Evolutionary conservation across 92 coral and sea anemone species (phyloP).

Genomic region (Palythoa heliodiscus): DNA sequence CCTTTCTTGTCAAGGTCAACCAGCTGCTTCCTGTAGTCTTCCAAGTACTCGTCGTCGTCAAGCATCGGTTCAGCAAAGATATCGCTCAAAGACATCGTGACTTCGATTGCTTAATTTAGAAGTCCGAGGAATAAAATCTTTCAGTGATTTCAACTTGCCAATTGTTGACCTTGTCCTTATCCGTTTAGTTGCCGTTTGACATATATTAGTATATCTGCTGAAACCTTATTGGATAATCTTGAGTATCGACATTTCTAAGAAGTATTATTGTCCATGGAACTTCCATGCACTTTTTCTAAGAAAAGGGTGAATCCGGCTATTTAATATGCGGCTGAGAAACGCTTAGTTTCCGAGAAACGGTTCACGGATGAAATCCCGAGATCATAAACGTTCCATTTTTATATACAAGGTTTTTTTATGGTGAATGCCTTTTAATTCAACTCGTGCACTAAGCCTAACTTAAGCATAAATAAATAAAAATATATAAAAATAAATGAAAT

Average conservation of each 20-base stretch:
- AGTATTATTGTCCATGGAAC: not conserved
- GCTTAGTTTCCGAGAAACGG: too few species aligned
- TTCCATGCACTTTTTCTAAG: not conserved
- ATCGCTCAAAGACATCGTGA: not conserved
- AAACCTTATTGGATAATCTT: not conserved
- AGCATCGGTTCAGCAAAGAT: conserved; percentile 62
- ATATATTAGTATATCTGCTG: not conserved
- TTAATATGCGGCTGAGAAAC: too few species aligned
- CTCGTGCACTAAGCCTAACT: too few species aligned
- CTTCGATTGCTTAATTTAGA: not conserved
- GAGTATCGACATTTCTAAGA: not conserved
- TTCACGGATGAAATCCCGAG: too few species aligned
- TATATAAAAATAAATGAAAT: too few species aligned
- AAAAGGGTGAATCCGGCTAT: not conserved
- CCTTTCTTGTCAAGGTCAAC: conserved; percentile 6
- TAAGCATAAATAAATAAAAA: too few species aligned
- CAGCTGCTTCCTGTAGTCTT: conserved; percentile 42
- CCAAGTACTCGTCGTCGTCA: conserved; percentile 38
- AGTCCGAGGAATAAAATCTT: too few species aligned
- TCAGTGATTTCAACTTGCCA: not conserved
- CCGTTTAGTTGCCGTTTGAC: too few species aligned
- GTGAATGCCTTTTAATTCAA: too few species aligned
- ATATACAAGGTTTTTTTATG: too few species aligned
- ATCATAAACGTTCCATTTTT: too few species aligned
- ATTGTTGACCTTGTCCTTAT: too few species aligned